Evolutionary conservation across 2,113 vertebrate genomes (phyloP), one percentile per base, ranked within the genome.

Genomic region (Apaloderma vittatum): DNA sequence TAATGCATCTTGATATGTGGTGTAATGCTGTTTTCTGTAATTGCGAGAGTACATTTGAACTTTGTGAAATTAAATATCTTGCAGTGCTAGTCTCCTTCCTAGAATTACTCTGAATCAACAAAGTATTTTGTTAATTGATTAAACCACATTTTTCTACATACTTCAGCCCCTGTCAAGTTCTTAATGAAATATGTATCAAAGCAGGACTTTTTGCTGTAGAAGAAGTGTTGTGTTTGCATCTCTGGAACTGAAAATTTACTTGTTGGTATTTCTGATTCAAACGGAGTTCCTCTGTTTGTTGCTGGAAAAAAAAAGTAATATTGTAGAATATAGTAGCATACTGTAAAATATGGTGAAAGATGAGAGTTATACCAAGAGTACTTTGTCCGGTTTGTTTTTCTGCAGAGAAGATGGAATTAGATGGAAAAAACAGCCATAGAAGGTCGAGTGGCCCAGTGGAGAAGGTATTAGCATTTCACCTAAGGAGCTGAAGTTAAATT

Each of bases 401-500:
- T 23, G 30, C 43, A 93, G 52, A 26, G 32, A 62, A 86, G 80
- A 55, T 83, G 30, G 78, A 76, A 45, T 68, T 49, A 74, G 86
- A 70, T 37, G 54, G 74, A 76, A 92, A 40, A 58, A 71, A 43
- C 17, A 32, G 9, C n/a, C 4, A 0, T 6, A 65, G 74, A 62
- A 54, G 48, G 17, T 62, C 24, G 23, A 55, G n/a, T 90, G 75
- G 65, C 40, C 54, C 51, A 30, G 51, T 91, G 78, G 77, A 74
- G 24, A 59, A 70, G 51, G 37, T 66, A 51, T 93, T 85, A 76
- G 68, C 48, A 85, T 96, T 88, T 96, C 88, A 94, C 55, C 75
- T 72, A 43, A 95, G 90, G 74, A 92, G 46, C 76, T 87, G 45
- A 85, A 94, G 57, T 76, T 88, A 86, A 90, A 83, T 95, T 93